Conservation (phyloP, 1,140 invertebrate species). For the Colletes gigas region DNA sequence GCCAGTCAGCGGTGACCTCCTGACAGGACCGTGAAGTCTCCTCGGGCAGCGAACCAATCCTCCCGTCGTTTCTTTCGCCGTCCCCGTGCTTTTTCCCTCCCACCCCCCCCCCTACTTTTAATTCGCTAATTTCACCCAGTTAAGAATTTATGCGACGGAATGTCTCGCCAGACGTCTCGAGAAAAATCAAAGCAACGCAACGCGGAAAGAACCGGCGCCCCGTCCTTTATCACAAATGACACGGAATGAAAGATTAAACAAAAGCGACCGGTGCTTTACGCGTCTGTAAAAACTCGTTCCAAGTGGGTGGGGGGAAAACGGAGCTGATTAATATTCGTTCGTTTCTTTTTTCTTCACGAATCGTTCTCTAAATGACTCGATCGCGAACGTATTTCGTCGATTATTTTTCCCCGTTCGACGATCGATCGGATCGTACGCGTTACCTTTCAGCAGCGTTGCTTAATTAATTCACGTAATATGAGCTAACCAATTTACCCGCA, state of each 20-base stretch:
- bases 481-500: conserved; percentile 47
- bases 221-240: conserved; percentile 77
- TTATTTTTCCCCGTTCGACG: neutral
- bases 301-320: neutral
- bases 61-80: conserved; percentile 27
- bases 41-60: neutral
- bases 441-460: conserved; percentile 41
- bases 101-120: conserved; percentile 73
- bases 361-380: neutral
- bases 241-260: conserved; percentile 79
- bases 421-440: neutral
- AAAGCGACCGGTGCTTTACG: conserved; percentile 53
- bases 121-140: conserved; percentile 80
- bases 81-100: conserved; percentile 45
- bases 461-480: conserved; percentile 54
- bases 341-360: neutral
- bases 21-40: conserved; percentile 19
- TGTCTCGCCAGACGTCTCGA: conserved; percentile 73
- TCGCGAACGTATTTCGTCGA: neutral
- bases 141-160: conserved; percentile 80
- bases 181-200: conserved; percentile 80
- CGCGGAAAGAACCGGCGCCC: conserved; percentile 57
- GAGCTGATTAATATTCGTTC: neutral
- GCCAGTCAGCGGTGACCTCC: conserved; percentile 13
- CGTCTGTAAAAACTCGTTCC: conserved; percentile 25